Percentiles rank a stretch among this genome's conserved stretches.
Conservation (phyloP, 2,797 vertebrate genomes). For the Chrysocyon brachyurus region DNA sequence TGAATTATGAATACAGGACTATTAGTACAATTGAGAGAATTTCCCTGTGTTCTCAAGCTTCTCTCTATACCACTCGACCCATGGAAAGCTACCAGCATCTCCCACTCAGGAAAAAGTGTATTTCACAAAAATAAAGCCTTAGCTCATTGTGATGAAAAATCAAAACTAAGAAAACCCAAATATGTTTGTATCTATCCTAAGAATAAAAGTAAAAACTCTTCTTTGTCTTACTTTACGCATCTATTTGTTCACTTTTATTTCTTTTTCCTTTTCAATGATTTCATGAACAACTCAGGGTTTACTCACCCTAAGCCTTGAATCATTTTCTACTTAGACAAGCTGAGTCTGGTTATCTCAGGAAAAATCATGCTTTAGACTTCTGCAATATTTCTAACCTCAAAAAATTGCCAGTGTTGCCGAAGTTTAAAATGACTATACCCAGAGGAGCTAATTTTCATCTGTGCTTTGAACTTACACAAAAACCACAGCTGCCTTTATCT, state of each 20-base stretch:
- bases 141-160: not conserved
- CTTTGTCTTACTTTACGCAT: not conserved
- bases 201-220: not conserved
- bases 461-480: constrained; percentile 56
- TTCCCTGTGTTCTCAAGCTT: not conserved
- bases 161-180: constrained; percentile 21
- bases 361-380: constrained; percentile 36
- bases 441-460: constrained; percentile 66
- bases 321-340: constrained; percentile 9
- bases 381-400: constrained; percentile 63
- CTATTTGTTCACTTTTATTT: not conserved
- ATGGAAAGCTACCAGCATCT: not conserved
- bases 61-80: not conserved
- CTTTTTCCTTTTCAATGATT: not conserved
- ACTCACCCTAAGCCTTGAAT: not conserved
- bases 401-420: constrained; percentile 51
- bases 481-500: constrained; percentile 29
- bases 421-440: constrained; percentile 53
- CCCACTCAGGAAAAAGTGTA: not conserved
- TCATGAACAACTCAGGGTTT: not conserved
- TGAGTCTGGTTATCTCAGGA: not conserved
- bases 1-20: not conserved
- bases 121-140: constrained; percentile 33
- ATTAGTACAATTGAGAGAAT: not conserved
- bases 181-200: not conserved